Base-by-base conservation (phyloP, 2,888 invertebrate genomes). In the Pardosa pseudoannulata region DNA sequence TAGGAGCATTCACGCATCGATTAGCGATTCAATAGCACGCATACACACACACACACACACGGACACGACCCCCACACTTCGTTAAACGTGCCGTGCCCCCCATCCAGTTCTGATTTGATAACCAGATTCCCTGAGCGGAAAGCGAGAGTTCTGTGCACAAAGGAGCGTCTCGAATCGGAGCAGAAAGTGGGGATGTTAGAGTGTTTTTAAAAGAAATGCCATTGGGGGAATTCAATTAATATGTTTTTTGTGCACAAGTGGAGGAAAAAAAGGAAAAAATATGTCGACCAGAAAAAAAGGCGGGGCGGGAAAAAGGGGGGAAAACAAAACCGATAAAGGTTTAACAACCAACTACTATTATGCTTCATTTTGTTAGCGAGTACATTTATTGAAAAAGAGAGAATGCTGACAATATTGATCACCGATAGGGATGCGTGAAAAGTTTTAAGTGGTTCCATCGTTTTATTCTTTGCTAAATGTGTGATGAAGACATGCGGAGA, bases 281-380 rank as follows among this genome's bases (percentile, higher is more conserved):
- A 46, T 46, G 36, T 36, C 5, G 41, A 46, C 9, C 9, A 46
- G 16, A 46, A 46, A 11, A 11, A 46, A 46, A 46, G 41, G 16
- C 9, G 16, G 41, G 16, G 1, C 3, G 5, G 23, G 23, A 56
- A 56, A 6, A 23, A 16, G 16, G 1, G 6, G 5, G 23, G 23
- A 56, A 56, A 6, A 23, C 19, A 56, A 56, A 23, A 5, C 23
- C 56, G 71, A 71, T 29, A 39, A 81, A 81, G 67, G 75, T 75
- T 74, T 75, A 75, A 81, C 81, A 75, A 75, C 75, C 81, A 75
- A 81, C 68, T 81, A 80, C 74, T 81, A 81, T 62, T 70, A 81
- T 39, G 75, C 74, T 75, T 75, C 68, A 75, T 81, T 74, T 75
- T 75, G 36, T 70, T 75, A 31, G 56, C 3, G 46, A 16, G 31